Percentiles rank a stretch among this genome's conserved stretches.
Conservation (phyloP, 2,888 invertebrate species). For the Drosophila pseudotakahashii region DNA sequence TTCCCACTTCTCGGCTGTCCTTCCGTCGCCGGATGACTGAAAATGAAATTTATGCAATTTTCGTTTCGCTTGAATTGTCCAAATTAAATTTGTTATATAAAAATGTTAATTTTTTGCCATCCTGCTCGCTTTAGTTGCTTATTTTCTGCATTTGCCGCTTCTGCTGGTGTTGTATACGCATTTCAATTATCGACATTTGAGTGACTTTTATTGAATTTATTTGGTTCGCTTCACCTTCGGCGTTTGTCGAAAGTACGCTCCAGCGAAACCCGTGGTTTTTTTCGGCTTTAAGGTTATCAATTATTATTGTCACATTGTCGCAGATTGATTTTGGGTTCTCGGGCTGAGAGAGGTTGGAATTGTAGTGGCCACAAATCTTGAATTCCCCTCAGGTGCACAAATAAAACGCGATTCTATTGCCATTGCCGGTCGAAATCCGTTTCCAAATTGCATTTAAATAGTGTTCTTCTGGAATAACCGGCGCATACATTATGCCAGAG, state of each 20-base stretch:
- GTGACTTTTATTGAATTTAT: slow-evolving; percentile 67
- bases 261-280: slow-evolving; percentile 6
- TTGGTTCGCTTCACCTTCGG: slow-evolving; percentile 37
- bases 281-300: slow-evolving; percentile 40
- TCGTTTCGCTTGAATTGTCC: slow-evolving; percentile 51
- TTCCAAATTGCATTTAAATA: slow-evolving; percentile 63
- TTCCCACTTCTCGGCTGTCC: slow-evolving; percentile 11
- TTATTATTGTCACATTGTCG: slow-evolving; percentile 56
- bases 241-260: slow-evolving; percentile 12
- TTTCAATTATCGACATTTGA: slow-evolving; percentile 65
- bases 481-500: slow-evolving; percentile 49
- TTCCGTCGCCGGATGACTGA: slow-evolving; percentile 31
- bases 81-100: slow-evolving; percentile 67
- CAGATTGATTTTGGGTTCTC: slow-evolving; percentile 5
- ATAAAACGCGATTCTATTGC: slow-evolving; percentile 17
- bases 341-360: background rate
- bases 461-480: slow-evolving; percentile 54
- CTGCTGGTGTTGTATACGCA: slow-evolving; percentile 39
- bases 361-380: background rate
- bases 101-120: slow-evolving; percentile 55
- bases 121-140: slow-evolving; percentile 17
- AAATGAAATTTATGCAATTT: slow-evolving; percentile 57
- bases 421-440: slow-evolving; percentile 53
- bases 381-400: slow-evolving; percentile 27
- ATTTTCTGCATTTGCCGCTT: slow-evolving; percentile 21